phyloP scores from a whole-genome alignment of 2,113 vertebrate species.

The Apteryx owenii region DNA sequence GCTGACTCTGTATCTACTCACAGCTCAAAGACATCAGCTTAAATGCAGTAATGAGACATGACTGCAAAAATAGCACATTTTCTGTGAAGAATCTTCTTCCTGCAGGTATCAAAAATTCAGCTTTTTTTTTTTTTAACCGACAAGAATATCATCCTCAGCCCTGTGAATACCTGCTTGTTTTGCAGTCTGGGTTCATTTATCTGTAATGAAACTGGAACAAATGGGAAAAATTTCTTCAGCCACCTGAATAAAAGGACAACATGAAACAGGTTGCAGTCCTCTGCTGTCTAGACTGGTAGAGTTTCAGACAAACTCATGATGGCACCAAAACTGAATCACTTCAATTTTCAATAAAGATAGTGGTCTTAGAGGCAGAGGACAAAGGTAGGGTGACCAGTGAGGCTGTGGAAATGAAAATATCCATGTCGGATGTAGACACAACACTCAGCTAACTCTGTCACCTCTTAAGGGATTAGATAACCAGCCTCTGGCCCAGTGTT shows the following conservation, averaged over 20 bases:
- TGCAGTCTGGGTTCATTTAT: conserved; percentile 7
- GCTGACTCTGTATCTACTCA: neutral
- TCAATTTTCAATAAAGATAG: neutral
- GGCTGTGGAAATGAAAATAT: neutral
- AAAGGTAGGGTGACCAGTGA: neutral
- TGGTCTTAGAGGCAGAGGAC: neutral
- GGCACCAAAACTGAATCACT: neutral
- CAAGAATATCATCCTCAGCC: neutral
- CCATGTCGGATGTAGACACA: neutral
- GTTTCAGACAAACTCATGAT: neutral
- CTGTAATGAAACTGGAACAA: conserved; percentile 27
- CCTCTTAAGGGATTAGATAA: neutral
- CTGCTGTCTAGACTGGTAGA: neutral
- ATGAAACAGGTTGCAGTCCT: neutral
- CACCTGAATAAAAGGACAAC: neutral
- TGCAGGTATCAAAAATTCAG: neutral
- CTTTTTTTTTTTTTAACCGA: neutral
- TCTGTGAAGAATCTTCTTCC: neutral
- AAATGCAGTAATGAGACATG: neutral
- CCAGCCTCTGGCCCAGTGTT: neutral
- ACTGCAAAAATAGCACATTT: conserved; percentile 13
- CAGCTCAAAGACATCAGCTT: neutral
- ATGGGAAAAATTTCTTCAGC: neutral
- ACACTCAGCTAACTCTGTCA: neutral
- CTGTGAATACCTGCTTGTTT: conserved; percentile 16